phyloP scores from a whole-genome alignment of 2,797 vertebrate species.

The Anableps anableps region DNA sequence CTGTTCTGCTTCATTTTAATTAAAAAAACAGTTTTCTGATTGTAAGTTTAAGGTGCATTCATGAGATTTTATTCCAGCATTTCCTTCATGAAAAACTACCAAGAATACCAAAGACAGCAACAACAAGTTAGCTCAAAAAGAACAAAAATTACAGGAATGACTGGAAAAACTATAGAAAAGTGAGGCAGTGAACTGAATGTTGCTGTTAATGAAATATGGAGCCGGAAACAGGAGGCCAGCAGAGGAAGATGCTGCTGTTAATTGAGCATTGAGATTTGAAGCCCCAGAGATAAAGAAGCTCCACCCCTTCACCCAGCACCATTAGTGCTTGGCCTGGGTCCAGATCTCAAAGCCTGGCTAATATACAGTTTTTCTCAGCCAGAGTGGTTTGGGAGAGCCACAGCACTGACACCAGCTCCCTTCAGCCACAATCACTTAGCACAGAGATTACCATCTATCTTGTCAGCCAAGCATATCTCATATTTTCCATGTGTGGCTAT shows the following conservation, averaged over 20 bases:
- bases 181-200: background rate
- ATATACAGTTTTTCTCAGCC: slow-evolving; percentile 29
- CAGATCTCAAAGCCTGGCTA: slow-evolving; percentile 51
- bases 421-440: background rate
- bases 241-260: slow-evolving; percentile 23
- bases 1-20: background rate
- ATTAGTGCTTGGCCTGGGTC: slow-evolving; percentile 64
- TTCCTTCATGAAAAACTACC: background rate
- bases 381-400: background rate
- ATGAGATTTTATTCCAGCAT: background rate
- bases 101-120: background rate
- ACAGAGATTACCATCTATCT: background rate
- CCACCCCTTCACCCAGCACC: slow-evolving; percentile 46
- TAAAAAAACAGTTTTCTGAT: background rate
- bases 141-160: background rate
- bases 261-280: slow-evolving; percentile 23
- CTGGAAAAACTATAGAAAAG: background rate
- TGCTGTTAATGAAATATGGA: slow-evolving; percentile 5
- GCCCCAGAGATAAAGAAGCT: slow-evolving; percentile 16
- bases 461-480: background rate
- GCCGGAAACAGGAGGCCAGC: background rate
- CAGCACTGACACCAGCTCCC: background rate
- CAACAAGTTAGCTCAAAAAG: background rate
- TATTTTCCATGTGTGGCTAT: background rate
- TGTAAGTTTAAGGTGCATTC: background rate